Conservation (phyloP, 2,113 vertebrate species). For the Gallinago media region DNA sequence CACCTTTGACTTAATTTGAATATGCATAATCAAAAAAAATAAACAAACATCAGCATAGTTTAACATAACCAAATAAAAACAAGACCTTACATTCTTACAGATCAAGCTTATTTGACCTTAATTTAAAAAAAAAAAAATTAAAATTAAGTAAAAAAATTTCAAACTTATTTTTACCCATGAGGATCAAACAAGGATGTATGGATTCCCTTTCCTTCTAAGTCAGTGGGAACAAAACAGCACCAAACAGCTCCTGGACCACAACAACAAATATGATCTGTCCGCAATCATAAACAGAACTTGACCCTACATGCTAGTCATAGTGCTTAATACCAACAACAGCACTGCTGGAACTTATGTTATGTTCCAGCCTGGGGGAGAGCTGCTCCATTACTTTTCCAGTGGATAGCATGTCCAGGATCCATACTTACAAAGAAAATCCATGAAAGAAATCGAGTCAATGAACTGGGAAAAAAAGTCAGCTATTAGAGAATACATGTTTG, state of each 20-base stretch:
- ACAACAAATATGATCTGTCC: not conserved
- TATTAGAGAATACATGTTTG: accelerated
- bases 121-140: not conserved
- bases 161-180: not conserved
- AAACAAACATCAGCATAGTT: not conserved
- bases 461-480: not conserved
- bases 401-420: not conserved
- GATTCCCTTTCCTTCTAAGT: not conserved
- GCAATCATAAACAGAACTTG: not conserved
- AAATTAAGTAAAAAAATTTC: not conserved
- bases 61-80: not conserved
- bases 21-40: not conserved
- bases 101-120: not conserved
- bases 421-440: not conserved
- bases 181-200: not conserved
- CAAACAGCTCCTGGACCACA: not conserved
- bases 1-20: not conserved
- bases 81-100: not conserved
- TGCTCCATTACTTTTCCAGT: not conserved
- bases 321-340: not conserved
- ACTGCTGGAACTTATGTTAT: not conserved
- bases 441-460: not conserved
- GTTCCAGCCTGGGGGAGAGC: not conserved
- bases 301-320: not conserved
- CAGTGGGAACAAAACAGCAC: not conserved